These are phyloP conservation scores for Actenoides hombroni DNA, from an alignment of 2,113 vertebrate genomes.

Conservation along the genomic window DNA sequence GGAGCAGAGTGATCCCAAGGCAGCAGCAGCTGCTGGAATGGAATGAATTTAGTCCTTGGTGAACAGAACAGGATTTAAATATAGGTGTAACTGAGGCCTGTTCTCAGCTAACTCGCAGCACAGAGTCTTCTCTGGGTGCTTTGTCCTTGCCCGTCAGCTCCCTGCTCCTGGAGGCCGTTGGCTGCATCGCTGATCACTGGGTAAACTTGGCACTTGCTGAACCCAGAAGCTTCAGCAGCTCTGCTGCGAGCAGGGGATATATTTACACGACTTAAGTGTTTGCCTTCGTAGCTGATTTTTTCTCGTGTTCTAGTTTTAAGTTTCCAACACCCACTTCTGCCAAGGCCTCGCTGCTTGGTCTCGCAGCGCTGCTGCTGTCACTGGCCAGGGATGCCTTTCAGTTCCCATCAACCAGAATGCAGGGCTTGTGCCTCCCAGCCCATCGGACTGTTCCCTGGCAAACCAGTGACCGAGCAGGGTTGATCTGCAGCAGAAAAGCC, in stretches of 20 bases:
- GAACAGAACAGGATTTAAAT: neutral
- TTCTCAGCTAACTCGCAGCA: rapidly evolving
- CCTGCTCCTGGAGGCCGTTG: neutral
- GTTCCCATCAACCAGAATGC: neutral
- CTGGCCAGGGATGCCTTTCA: too few species aligned
- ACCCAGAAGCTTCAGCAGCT: neutral
- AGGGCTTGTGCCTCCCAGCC: neutral
- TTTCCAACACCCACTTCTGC: neutral
- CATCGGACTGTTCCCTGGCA: rapidly evolving
- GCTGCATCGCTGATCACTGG: rapidly evolving
- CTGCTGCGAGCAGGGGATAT: neutral
- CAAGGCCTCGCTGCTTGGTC: rapidly evolving
- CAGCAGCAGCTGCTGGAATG: neutral
- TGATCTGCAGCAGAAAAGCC: neutral
- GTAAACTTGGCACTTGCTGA: neutral
- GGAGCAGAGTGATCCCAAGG: neutral
- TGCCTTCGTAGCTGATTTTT: neutral
- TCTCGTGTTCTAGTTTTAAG: neutral
- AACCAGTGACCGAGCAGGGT: neutral
- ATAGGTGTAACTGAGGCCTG: rapidly evolving
- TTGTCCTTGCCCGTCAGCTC: neutral
- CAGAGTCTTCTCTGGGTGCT: neutral
- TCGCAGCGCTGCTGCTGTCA: neutral
- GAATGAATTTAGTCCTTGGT: neutral
- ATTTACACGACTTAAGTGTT: neutral